Evolutionary conservation across 2,113 vertebrate species (phyloP), one percentile per base, ranked within the genome.

Genomic region (Trichechus manatus): DNA sequence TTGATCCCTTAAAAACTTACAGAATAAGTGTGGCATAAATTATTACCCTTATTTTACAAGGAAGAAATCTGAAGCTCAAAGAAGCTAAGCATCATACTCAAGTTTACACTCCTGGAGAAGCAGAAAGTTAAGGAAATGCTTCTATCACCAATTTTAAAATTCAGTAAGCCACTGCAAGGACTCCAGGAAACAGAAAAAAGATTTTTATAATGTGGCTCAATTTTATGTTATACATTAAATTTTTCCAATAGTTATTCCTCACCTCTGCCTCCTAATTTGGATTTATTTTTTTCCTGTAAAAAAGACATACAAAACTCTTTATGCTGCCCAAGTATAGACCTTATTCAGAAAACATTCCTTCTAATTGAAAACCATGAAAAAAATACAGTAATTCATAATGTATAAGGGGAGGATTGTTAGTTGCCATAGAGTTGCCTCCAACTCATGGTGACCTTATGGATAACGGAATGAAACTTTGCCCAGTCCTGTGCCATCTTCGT

Each of bases 1-100:
- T 89, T 89, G 59, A 93, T 23, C 7, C 47, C 23, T 82, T 84
- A 90, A 93, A 97, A 95, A 79, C 6, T 64, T 95, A 0, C 33
- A 96, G 53, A 81, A 33, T 77, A 61, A 68, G 6, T 70, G 11
- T 53, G 13, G 2, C 7, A 27, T 96, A 87, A 68, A 0, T 80
- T 68, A 77, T 59, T 77, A 44, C 7, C 77, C 1, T 88, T 86
- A 91, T 39, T 92, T 91, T 82, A 68, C 10, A 59, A n/a, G 36
- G n/a, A 77, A 92, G 74, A 80, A 79, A 86, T 0, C 36, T 84
- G 1, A 64, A 9, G 9, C 2, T 87, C 15, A 50, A 29, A 78
- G 11, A 56, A 4, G 9, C 29, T 80, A 47, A 89, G 31, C 2
- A 89, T 47, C 2, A 36, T 5, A 89, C 6, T 6, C 53, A 85